Percentiles rank a stretch among this genome's conserved stretches.
Evolutionary conservation across 2,888 invertebrate genomes (phyloP).

Genomic region (Parnassius orleans): DNA sequence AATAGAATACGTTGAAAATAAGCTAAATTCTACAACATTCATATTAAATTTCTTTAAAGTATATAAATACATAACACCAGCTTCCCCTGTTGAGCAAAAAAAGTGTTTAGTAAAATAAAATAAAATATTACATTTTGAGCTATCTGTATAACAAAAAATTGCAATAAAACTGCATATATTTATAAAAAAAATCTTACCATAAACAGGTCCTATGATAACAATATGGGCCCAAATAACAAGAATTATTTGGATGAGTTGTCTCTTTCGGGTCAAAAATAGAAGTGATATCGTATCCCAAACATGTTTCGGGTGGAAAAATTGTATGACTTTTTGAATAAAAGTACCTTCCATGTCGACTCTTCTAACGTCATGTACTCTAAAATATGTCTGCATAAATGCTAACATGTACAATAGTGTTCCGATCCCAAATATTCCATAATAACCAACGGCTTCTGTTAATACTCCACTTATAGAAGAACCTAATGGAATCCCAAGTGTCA

Average conservation of each 20-base stretch:
- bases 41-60: constrained; percentile 73
- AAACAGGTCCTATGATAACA: constrained; percentile 66
- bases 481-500: constrained; percentile 71
- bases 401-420: constrained; percentile 51
- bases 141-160: too few relatives aligned
- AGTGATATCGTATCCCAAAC: constrained; percentile 66
- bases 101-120: neutral
- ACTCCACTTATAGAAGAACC: constrained; percentile 77
- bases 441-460: constrained; percentile 66
- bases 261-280: constrained; percentile 50
- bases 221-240: constrained; percentile 65
- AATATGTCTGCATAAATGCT: constrained; percentile 60
- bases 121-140: too few relatives aligned
- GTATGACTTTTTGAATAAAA: constrained; percentile 41
- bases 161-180: neutral
- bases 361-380: constrained; percentile 61
- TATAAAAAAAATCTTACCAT: constrained; percentile 50
- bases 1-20: constrained; percentile 72
- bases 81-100: constrained; percentile 69
- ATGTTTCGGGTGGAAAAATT: constrained; percentile 63
- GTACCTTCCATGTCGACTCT: constrained; percentile 50
- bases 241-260: constrained; percentile 50
- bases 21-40: constrained; percentile 74
- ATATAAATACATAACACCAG: constrained; percentile 70
- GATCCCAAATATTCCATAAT: constrained; percentile 67